Base-by-base conservation (phyloP, 2,888 invertebrate genomes). In the Volucella bombylans region DNA sequence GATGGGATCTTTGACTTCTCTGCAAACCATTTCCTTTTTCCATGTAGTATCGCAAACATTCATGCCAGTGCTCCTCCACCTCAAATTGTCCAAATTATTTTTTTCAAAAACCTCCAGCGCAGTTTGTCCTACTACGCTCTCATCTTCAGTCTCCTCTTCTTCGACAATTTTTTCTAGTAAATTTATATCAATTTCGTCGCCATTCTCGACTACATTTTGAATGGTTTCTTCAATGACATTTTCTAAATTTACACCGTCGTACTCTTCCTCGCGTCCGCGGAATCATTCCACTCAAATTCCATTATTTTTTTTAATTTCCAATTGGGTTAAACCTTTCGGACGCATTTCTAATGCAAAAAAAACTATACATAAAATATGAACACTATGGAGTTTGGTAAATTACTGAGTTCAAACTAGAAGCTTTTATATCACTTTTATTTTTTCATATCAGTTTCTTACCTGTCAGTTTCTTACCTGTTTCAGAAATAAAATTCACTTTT, bases 141-240 rank as follows among this genome's bases (percentile, higher is more conserved):
- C n/a, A n/a, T n/a, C n/a, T n/a, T n/a, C n/a, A n/a, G n/a, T n/a
- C n/a, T n/a, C n/a, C n/a, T n/a, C n/a, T n/a, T n/a, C n/a, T 39
- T 43, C 71, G 10, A 49, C 49, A 49, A 71, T 12, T 47, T 8
- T 49, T n/a, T 47, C 15, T 12, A 59, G 8, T 2, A 38, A 50
- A 50, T 54, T 49, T 59, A 31, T 69, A 4, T 39, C 49, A 49
- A 47, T 10, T 15, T 59, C 18, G 6, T 12, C 39, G 2, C 43
- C 73, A 12, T 38, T 43, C 31, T 49, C 31, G 4, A 31, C 2
- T 59, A 62, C 31, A 47, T 39, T 38, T 15, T 59, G 15, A 23
- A 71, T 45, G 4, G 59, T 69, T 69, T 69, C 68, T 43, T 71
- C 59, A 47, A 59, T 71, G 10, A 41, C 14, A 52, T 52, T 50